Percentiles rank a stretch among this genome's conserved stretches.
These are phyloP conservation scores for Sesia apiformis DNA, from an alignment of 2,888 invertebrate genomes.

Conservation along the genomic window DNA sequence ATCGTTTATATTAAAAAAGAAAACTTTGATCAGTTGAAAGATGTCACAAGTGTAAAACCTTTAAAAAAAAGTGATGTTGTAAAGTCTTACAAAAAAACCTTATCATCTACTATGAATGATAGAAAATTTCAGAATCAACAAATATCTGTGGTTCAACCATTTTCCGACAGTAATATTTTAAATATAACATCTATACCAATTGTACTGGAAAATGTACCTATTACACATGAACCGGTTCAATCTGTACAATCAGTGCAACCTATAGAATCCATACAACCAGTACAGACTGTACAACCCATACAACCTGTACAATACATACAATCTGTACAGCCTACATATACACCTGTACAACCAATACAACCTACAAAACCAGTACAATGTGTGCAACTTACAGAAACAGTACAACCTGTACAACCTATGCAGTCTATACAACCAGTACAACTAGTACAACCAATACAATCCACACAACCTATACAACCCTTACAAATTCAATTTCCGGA, in stretches of 20 bases:
- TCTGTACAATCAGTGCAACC: background rate
- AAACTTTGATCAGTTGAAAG: background rate
- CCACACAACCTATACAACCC: background rate
- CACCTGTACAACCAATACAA: background rate
- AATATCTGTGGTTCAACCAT: background rate
- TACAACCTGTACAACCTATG: no score
- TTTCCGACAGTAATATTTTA: background rate
- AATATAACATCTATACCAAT: background rate
- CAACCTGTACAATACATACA: background rate
- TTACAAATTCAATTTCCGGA: background rate
- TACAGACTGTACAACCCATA: background rate
- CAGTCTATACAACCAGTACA: no score
- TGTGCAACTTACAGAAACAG: no score
- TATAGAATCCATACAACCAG: background rate
- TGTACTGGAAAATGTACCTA: background rate
- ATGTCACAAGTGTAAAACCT: background rate
- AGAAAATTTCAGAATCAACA: no score
- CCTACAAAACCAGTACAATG: no score
- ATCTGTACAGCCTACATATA: background rate
- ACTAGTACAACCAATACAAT: no score
- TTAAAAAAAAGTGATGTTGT: background rate
- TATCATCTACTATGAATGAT: no score
- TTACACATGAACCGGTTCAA: background rate
- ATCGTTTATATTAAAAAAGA: background rate
- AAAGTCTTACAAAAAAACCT: no score